phyloP scores from a whole-genome alignment of 2,888 invertebrate species.

The Harpalus rufipes region DNA sequence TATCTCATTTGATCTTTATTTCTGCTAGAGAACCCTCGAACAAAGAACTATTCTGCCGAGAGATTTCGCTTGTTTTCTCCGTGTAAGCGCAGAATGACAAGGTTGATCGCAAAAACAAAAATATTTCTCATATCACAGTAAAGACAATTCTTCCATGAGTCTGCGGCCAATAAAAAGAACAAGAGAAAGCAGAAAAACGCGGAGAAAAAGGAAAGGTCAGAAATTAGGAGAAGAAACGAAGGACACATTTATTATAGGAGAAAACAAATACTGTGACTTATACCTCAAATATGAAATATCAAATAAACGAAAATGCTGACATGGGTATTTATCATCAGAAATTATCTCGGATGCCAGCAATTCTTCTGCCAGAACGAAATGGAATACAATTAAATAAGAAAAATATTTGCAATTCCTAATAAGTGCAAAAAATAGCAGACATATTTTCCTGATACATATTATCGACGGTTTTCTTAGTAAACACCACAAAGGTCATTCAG shows the following conservation, averaged over 20 bases:
- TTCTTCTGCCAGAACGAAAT: neutral
- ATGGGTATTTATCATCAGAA: slow-evolving; percentile 25
- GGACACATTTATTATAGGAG: slow-evolving; percentile 52
- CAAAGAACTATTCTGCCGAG: slow-evolving; percentile 22
- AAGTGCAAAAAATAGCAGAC: neutral
- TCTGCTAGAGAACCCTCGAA: neutral
- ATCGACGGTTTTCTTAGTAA: neutral
- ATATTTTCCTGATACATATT: neutral
- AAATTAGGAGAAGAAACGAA: slow-evolving; percentile 54
- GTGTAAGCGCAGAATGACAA: slow-evolving; percentile 41
- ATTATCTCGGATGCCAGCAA: slow-evolving; percentile 13
- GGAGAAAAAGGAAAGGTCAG: slow-evolving; percentile 51
- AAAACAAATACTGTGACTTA: slow-evolving; percentile 48
- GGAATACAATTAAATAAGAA: slow-evolving; percentile 1
- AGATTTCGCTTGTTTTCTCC: slow-evolving; percentile 33
- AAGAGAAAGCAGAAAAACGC: slow-evolving; percentile 35
- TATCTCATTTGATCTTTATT: neutral
- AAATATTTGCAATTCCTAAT: neutral
- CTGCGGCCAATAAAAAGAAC: slow-evolving; percentile 46
- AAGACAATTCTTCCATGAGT: slow-evolving; percentile 36
- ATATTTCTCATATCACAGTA: slow-evolving; percentile 53
- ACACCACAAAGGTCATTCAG: neutral
- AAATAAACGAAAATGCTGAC: slow-evolving; percentile 48
- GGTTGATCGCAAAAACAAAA: slow-evolving; percentile 43
- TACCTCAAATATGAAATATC: slow-evolving; percentile 32